Percentiles rank a stretch among this genome's conserved stretches.
These are phyloP conservation scores for Picathartes gymnocephalus DNA, from an alignment of 2,113 vertebrate species.

Conservation along the genomic window DNA sequence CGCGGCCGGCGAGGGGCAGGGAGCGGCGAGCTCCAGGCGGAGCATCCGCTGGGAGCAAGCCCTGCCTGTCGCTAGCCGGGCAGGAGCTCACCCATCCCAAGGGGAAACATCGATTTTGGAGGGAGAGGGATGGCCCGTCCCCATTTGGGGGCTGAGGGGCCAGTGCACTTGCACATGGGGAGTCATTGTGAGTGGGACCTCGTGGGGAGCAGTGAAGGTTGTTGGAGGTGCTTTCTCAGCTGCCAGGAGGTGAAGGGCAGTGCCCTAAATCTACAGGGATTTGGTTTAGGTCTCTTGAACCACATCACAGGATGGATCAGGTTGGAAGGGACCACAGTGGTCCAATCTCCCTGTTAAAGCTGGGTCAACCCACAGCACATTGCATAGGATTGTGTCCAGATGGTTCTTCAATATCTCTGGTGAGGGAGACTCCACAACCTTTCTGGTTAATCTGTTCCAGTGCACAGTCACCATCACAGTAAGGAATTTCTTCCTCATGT, in stretches of 20 bases:
- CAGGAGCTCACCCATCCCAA: fast-evolving
- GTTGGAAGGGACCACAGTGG: background rate
- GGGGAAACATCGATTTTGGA: fast-evolving
- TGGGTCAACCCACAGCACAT: too few relatives aligned
- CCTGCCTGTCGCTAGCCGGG: fast-evolving
- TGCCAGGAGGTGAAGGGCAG: background rate
- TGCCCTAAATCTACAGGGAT: background rate
- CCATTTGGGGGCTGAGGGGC: fast-evolving
- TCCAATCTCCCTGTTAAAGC: background rate
- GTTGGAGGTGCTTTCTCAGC: too few relatives aligned
- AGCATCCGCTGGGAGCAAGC: fast-evolving
- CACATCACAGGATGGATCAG: background rate
- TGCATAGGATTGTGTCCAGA: background rate
- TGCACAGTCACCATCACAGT: background rate
- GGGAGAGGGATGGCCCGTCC: too few relatives aligned
- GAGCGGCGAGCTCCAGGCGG: background rate
- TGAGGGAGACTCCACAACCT: background rate
- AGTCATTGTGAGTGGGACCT: fast-evolving
- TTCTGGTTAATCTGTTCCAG: background rate
- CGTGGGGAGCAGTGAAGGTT: background rate
- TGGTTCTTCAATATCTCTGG: background rate
- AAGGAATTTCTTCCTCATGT: background rate
- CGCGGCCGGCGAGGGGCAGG: background rate
- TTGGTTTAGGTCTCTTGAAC: background rate
- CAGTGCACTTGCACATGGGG: fast-evolving